Percentiles rank a stretch among this genome's conserved stretches.
phyloP scores from a whole-genome alignment of 2,113 vertebrate species.

The Micromys minutus region DNA sequence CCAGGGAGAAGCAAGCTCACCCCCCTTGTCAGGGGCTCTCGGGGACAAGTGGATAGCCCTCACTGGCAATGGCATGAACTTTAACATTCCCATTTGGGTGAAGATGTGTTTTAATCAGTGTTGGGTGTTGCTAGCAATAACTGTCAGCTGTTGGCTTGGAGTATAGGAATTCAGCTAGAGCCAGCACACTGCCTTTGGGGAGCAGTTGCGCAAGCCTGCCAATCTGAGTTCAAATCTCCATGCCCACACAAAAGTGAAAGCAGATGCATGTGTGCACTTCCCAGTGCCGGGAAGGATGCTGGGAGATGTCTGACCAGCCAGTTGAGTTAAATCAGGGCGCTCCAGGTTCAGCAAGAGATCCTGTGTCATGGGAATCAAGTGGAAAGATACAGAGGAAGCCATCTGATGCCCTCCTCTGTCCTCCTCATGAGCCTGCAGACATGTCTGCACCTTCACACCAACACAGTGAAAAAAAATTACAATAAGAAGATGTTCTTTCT shows the following conservation, averaged over 20 bases:
- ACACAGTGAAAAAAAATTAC: neutral
- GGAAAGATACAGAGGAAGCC: neutral
- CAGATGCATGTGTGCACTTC: neutral
- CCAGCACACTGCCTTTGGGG: rapidly evolving
- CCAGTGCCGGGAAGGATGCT: neutral
- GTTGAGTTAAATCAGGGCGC: too few relatives aligned
- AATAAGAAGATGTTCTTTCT: neutral
- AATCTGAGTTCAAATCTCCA: neutral
- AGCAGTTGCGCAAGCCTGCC: neutral
- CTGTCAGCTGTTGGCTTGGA: neutral
- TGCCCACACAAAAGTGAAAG: neutral
- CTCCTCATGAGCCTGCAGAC: neutral
- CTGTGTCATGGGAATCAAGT: too few relatives aligned
- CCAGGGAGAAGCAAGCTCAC: neutral
- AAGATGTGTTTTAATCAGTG: neutral
- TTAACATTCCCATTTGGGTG: neutral
- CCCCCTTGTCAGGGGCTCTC: neutral
- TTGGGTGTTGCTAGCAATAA: neutral
- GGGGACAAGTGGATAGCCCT: neutral
- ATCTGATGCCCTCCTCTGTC: neutral
- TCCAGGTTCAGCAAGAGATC: neutral
- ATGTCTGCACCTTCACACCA: neutral
- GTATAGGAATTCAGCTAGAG: constrained; percentile 32
- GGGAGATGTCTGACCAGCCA: neutral
- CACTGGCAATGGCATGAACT: neutral